Conservation (phyloP, 2,797 vertebrate genomes). For the Mycteria americana region DNA sequence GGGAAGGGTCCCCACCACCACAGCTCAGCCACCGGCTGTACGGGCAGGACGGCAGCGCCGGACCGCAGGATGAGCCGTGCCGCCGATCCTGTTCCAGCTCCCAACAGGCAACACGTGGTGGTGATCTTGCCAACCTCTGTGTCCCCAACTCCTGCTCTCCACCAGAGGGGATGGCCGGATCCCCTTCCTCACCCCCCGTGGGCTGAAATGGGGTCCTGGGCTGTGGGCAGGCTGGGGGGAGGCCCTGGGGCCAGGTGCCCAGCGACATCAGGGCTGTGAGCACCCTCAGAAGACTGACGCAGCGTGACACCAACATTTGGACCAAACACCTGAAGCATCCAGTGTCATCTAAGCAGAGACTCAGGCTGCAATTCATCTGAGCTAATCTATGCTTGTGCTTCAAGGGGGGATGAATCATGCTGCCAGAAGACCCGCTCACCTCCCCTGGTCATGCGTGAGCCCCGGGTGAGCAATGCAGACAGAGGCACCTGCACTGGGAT, state of each 20-base stretch:
- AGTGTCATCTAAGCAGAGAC: neutral
- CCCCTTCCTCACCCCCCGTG: neutral
- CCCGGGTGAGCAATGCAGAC: accelerated
- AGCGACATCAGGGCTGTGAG: neutral
- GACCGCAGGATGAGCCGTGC: no score
- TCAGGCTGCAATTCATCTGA: neutral
- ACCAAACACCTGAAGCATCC: neutral
- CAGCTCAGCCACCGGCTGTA: neutral
- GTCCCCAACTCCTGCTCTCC: neutral
- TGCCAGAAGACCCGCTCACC: accelerated
- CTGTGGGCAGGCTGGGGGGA: neutral
- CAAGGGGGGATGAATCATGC: neutral
- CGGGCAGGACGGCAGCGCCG: neutral
- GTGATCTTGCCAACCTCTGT: neutral
- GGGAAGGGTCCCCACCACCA: no score
- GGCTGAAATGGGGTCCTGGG: neutral
- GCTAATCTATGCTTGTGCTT: neutral
- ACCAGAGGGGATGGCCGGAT: neutral
- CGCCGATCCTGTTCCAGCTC: neutral
- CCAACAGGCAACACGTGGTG: neutral
- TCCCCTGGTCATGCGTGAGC: neutral
- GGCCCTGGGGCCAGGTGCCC: neutral
- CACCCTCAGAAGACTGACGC: neutral
- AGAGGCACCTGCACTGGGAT: neutral
- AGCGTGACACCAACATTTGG: neutral